phyloP scores from a whole-genome alignment of 2,113 vertebrate species.

The Carassius auratus region DNA sequence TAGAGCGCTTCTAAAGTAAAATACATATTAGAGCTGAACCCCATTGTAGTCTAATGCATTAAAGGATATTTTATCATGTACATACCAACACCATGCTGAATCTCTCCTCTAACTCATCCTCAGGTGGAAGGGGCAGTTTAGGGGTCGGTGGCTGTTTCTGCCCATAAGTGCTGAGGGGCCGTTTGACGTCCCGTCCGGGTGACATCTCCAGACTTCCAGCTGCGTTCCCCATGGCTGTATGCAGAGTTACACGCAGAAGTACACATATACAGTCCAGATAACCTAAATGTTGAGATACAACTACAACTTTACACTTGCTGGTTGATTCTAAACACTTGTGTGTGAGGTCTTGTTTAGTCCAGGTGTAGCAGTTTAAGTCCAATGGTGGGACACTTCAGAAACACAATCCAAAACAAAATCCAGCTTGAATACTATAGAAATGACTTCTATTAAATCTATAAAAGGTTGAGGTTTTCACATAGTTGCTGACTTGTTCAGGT shows the following conservation, averaged over 20 bases:
- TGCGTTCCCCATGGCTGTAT: conserved; percentile 82
- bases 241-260: conserved; percentile 46
- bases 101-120: conserved; percentile 83
- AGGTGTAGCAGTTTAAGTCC: background rate
- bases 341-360: background rate
- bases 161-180: conserved; percentile 34
- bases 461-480: background rate
- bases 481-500: background rate
- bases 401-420: background rate
- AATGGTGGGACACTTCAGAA: background rate
- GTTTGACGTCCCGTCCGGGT: conserved; percentile 63
- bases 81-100: conserved; percentile 86
- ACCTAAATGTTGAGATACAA: background rate
- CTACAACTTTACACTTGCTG: background rate
- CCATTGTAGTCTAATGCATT: background rate
- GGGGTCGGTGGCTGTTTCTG: conserved; percentile 59
- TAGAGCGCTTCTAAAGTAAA: background rate
- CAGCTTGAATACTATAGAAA: background rate
- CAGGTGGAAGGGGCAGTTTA: conserved; percentile 81
- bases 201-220: conserved; percentile 79
- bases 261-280: conserved; percentile 24
- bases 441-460: background rate
- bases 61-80: conserved; percentile 15
- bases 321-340: background rate
- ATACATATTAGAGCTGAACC: background rate